phyloP scores from a whole-genome alignment of 1,140 invertebrate species.

The Nasonia vitripennis region DNA sequence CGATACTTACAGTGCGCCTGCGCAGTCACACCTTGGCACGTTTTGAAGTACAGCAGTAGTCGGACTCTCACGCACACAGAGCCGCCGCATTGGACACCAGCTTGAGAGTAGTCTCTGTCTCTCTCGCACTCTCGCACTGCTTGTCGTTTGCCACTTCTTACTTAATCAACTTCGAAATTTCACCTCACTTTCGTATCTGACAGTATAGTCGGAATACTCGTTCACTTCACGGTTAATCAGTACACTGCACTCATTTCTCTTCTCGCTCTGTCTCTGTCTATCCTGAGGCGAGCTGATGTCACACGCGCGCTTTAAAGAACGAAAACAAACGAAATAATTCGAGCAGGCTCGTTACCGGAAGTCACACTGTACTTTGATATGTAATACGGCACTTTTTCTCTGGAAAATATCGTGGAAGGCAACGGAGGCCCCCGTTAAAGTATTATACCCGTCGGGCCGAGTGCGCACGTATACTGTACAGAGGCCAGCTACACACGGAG shows the following conservation, averaged over 20 bases:
- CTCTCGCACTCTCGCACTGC: not conserved
- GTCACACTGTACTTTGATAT: too few relatives aligned
- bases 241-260: not conserved
- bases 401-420: not conserved
- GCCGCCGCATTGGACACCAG: slow-evolving; percentile 8
- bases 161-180: not conserved
- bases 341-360: not conserved
- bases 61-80: not conserved
- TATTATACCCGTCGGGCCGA: slow-evolving; percentile 26
- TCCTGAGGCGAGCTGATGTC: not conserved
- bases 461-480: slow-evolving; percentile 40
- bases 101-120: slow-evolving; percentile 4
- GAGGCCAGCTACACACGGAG: not conserved
- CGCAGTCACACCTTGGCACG: slow-evolving; percentile 72
- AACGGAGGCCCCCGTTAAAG: not conserved
- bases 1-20: slow-evolving; percentile 73
- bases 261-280: not conserved
- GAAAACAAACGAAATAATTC: not conserved
- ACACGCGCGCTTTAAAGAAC: not conserved
- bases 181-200: not conserved
- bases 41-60: slow-evolving; percentile 57
- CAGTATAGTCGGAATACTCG: not conserved
- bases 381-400: not conserved
- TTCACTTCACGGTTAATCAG: not conserved
- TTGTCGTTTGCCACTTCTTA: not conserved